Evolutionary conservation across 2,797 vertebrate genomes (phyloP), one percentile per base, ranked within the genome.

Genomic region (Enteromius mattozi): DNA sequence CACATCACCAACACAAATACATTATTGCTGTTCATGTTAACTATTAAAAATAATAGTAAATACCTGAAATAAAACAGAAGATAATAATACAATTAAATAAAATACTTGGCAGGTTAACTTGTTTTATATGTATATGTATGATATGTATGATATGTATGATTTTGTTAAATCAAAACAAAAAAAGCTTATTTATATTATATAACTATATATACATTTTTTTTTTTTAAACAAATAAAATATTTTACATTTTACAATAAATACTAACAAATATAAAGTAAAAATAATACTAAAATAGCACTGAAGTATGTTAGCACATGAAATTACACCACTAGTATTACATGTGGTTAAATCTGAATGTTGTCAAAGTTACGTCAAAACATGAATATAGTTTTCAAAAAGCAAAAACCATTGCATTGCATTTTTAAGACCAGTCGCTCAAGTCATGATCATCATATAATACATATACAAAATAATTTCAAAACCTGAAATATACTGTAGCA

Each of bases 401-500:
- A 68, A 66, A 68, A n/a, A 69, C 0, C 1, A 66, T 37, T 3
- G 4, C 21, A 40, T 40, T 13, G 19, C 9, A 56, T 21, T 59
- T 59, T 59, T n/a, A 40, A 13, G 4, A 69, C 33, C 3, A 33
- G 27, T 33, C 30, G 2, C 16, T 35, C 33, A 37, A 10, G 10
- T 54, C 49, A 66, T 7, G 12, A 30, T 37, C 45, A 45, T 37
- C 40, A 77, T 47, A 85, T 21, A 54, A 54, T 54, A n/a, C 8
- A 54, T 82, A 54, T 13, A 71, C 56, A 87, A 21, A 75, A 21
- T n/a, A 0, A n/a, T 40, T 35, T 40, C 13, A 19, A 51, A 75
- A 21, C 17, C 13, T 30, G 59, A 61, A 27, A 61, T 13, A 61
- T 40, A 40, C 7, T 40, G 37, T 2, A 17, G 13, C 7, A 12